Conservation (phyloP, 2,113 vertebrate genomes). For the Garra rufa region DNA sequence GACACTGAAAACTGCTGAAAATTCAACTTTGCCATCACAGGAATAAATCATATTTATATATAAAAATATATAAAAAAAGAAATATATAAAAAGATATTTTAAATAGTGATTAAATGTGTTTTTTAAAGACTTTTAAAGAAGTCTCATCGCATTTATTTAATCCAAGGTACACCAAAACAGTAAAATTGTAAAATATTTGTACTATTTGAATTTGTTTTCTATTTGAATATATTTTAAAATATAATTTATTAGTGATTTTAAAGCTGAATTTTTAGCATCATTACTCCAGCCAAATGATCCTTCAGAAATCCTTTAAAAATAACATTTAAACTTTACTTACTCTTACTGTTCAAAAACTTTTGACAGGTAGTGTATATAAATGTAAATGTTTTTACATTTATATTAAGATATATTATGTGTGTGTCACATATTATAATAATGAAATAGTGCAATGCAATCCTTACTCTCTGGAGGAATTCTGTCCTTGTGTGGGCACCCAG, state of each 20-base stretch:
- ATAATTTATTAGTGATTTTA: too few species aligned
- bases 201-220: too few species aligned
- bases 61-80: not conserved
- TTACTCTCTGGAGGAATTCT: conserved; percentile 97
- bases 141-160: too few species aligned
- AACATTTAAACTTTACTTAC: too few species aligned
- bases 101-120: not conserved
- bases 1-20: not conserved
- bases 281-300: too few species aligned
- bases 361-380: not conserved
- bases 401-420: not conserved
- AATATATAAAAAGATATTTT: not conserved
- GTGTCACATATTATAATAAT: not conserved
- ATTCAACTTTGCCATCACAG: not conserved
- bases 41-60: not conserved
- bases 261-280: too few species aligned
- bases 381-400: not conserved
- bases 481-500: conserved; percentile 98
- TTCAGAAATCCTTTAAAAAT: too few species aligned
- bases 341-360: too few species aligned
- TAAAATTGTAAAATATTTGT: too few species aligned
- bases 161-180: too few species aligned
- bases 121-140: too few species aligned
- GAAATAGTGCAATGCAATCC: conserved; percentile 39
- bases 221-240: too few species aligned